Evolutionary conservation across 2,888 invertebrate species (phyloP), one percentile per base, ranked within the genome.

Genomic region (Nymphalis c-album): DNA sequence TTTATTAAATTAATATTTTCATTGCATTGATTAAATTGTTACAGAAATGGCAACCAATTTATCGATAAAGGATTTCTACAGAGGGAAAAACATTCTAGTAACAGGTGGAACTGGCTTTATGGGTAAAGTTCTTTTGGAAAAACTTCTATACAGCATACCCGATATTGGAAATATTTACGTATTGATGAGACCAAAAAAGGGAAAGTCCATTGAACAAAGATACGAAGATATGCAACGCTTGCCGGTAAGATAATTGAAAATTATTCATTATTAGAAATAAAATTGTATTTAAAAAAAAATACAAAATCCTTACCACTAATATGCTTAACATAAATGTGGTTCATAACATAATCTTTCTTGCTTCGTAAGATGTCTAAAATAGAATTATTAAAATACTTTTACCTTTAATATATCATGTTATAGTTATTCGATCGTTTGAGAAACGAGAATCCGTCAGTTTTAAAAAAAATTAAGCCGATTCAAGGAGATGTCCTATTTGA

Each of bases 381-480:
- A 7, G 13, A 31, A 22, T 51, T 26, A 6, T 20, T 10, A 6
- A 51, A 51, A 51, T 26, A 51, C 26, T 51, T 22, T 6, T 7
- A 22, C 20, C 20, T n/a, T n/a, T 20, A 18, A 51, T 22, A 22
- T 51, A 51, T 53, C n/a, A 31, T n/a, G 53, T 85, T 89, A 26
- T 85, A 96, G 96, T 81, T 96, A 78, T 97, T 96, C 78, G 94
- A 95, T 74, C 94, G 96, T 63, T 84, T 97, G 31, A 91, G 93
- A 71, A 93, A 93, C 55, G 85, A 94, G 65, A 93, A 94, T 31
- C 96, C 97, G 0, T 86, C 93, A 2, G 91, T 93, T 2, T 81
- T 96, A 7, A 94, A 94, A 71, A 98, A 98, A 88, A 83, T 98
- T n/a, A 92, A 94, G 72, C 93, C 95, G 0, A 80, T 98, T 16